Conservation (phyloP, 2,113 vertebrate genomes). For the Crocuta crocuta region DNA sequence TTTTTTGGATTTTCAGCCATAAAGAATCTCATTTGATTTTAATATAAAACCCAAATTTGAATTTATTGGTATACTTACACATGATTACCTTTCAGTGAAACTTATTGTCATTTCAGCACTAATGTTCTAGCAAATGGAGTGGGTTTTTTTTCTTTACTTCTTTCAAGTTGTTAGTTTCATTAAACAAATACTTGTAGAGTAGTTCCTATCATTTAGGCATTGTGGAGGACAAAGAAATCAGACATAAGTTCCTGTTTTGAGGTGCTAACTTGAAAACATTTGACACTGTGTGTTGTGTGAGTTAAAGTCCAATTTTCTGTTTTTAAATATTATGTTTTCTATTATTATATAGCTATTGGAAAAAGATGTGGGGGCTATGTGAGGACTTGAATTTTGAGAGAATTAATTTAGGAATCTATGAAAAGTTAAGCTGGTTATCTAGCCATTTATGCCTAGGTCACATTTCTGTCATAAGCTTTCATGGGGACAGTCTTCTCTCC, state of each 20-base stretch:
- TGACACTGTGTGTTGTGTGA: not conserved
- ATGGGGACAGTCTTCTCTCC: not conserved
- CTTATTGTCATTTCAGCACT: constrained; percentile 39
- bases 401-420: not conserved
- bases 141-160: not conserved
- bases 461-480: not conserved
- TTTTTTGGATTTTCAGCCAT: constrained; percentile 33
- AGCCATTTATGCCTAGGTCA: not conserved
- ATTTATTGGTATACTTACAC: constrained; percentile 50
- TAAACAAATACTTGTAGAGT: constrained; percentile 49
- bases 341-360: not conserved
- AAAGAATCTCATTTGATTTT: constrained; percentile 62
- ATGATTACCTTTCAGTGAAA: constrained; percentile 43
- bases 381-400: not conserved
- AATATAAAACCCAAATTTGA: constrained; percentile 56
- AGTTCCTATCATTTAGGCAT: not conserved
- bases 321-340: not conserved
- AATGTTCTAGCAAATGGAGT: constrained; percentile 40
- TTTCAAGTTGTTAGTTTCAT: constrained; percentile 54
- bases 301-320: not conserved
- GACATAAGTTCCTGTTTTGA: not conserved
- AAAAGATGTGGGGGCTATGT: not conserved
- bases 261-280: not conserved
- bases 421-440: too few relatives aligned
- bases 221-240: not conserved